Evolutionary conservation across 2,888 invertebrate species (phyloP), one percentile per base, ranked within the genome.

Genomic region (Teleiodes luculella): DNA sequence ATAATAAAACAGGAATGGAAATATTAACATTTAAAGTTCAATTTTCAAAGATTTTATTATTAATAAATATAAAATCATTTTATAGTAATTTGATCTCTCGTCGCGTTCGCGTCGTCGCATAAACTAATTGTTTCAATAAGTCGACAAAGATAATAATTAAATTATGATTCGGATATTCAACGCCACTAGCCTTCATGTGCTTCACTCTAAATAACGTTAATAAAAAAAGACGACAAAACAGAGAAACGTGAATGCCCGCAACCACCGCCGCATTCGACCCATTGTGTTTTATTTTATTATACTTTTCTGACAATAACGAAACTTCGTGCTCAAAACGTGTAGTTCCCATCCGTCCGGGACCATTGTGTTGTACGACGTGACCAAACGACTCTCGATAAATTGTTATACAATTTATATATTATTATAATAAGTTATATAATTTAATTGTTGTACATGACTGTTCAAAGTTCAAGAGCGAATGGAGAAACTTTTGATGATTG

Each of bases 401-500:
- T 43, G 28, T 43, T 43, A 43, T 43, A 43, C 43, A 43, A 43
- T 43, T 43, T 43, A 43, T 28, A 24, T 43, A n/a, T 41, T 18
- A 41, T 20, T 41, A 11, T 20, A 4, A 41, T 41, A 18, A 16
- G 14, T 43, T 43, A 43, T 43, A 43, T 28, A 43, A 43, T 28
- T n/a, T 20, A 3, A 43, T 28, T 43, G n/a, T n/a, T n/a, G n/a
- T n/a, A n/a, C 33, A 33, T n/a, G n/a, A 33, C 20, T 43, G 43
- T 43, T 43, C 43, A n/a, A 43, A 43, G 43, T 43, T 43, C 43
- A 43, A 43, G 24, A 43, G 24, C 43, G 24, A 6, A 24, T 24
- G 43, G 24, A 43, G 43, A 43, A 43, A 43, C 43, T 43, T 43
- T 43, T 43, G 24, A 20, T 3, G 28, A 28, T 28, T 43, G n/a